These are phyloP conservation scores for Agapostemon virescens DNA, from an alignment of 2,888 invertebrate species.

Conservation along the genomic window DNA sequence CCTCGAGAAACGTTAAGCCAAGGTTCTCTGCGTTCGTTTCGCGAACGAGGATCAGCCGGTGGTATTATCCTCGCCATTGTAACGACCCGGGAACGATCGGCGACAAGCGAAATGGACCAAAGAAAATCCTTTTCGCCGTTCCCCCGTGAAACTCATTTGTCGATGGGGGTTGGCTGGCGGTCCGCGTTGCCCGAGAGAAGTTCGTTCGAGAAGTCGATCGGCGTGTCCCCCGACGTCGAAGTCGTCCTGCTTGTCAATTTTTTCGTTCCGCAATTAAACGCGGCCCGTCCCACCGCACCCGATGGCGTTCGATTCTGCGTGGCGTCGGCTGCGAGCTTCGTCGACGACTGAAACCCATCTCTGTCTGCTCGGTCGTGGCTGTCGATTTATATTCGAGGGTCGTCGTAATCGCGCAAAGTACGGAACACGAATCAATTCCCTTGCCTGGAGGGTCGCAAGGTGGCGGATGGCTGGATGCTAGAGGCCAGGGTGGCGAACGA, in stretches of 20 bases:
- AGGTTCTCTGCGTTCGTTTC: background rate
- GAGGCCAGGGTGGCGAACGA: constrained; percentile 25
- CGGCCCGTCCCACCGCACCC: constrained; percentile 7
- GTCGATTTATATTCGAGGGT: constrained; percentile 69
- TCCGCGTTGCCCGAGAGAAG: background rate
- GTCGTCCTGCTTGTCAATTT: constrained; percentile 47
- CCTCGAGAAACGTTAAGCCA: background rate
- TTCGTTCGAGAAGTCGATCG: constrained; percentile 22
- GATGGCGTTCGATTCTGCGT: constrained; percentile 24
- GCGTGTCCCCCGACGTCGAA: constrained; percentile 29
- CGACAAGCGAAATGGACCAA: constrained; percentile 30
- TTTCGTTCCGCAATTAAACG: constrained; percentile 53
- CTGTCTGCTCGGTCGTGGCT: constrained; percentile 41
- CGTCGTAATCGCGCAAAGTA: constrained; percentile 70
- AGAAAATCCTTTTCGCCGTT: constrained; percentile 19
- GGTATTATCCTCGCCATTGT: background rate
- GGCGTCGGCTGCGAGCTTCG: background rate
- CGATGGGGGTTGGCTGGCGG: background rate
- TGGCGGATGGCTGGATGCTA: constrained; percentile 35
- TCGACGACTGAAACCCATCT: constrained; percentile 35
- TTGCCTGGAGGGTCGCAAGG: constrained; percentile 53
- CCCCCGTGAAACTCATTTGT: constrained; percentile 46
- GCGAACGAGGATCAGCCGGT: background rate
- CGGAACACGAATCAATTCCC: constrained; percentile 70
- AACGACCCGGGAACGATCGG: constrained; percentile 1